Conservation (phyloP, 1,140 invertebrate species). For the Neotoxoptera formosana region DNA sequence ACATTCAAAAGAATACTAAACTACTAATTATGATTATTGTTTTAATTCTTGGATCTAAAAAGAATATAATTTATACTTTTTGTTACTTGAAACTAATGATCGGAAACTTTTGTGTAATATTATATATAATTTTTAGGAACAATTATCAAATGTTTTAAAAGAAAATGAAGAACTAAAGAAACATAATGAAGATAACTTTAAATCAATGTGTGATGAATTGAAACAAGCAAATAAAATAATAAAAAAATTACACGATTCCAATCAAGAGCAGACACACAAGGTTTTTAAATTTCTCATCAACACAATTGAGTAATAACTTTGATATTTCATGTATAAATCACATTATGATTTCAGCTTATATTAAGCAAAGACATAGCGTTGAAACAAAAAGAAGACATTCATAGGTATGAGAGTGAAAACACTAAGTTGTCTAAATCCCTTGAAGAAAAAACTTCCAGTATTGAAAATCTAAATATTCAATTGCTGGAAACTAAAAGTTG, state of each 20-base stretch:
- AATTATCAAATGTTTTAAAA: conserved; percentile 24
- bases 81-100: neutral
- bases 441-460: conserved; percentile 31
- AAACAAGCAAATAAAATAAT: conserved; percentile 56
- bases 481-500: conserved; percentile 33
- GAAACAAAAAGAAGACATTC: conserved; percentile 51
- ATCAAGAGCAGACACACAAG: conserved; percentile 40
- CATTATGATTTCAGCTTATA: conserved; percentile 38
- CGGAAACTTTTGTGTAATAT: neutral
- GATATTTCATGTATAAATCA: neutral
- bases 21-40: neutral
- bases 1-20: too few relatives aligned
- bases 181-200: neutral
- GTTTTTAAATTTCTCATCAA: neutral
- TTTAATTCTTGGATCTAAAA: neutral
- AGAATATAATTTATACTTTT: neutral
- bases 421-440: neutral
- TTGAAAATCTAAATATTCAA: conserved; percentile 20
- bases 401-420: conserved; percentile 35
- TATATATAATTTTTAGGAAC: conserved; percentile 31
- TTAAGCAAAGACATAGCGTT: conserved; percentile 45
- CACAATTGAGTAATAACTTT: neutral
- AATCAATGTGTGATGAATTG: conserved; percentile 48
- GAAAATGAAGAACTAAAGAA: conserved; percentile 54
- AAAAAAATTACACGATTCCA: conserved; percentile 53